Percentiles rank a stretch among this genome's conserved stretches.
Conservation (phyloP, 2,797 vertebrate genomes). For the Rhyacichthys aspro region DNA sequence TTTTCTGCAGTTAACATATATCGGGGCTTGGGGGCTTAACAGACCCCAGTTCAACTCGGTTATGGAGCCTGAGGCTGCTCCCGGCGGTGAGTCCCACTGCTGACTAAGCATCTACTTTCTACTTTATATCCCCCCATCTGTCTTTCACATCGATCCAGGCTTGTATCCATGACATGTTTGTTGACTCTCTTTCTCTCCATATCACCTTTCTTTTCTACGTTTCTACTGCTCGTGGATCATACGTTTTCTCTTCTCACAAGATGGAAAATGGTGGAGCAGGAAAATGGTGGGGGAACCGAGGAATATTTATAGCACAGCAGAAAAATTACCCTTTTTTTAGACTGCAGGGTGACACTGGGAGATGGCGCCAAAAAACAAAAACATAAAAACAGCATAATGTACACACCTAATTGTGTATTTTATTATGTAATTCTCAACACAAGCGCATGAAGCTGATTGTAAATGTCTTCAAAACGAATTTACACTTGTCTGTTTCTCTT, state of each 20-base stretch:
- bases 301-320: slow-evolving; percentile 38
- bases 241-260: slow-evolving; percentile 10
- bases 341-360: slow-evolving; percentile 26
- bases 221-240: slow-evolving; percentile 22
- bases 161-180: slow-evolving; percentile 45
- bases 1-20: background rate
- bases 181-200: slow-evolving; percentile 40
- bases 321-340: slow-evolving; percentile 49
- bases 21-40: slow-evolving; percentile 3
- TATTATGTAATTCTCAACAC: background rate
- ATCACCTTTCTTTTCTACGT: slow-evolving; percentile 24
- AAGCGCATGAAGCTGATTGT: no score
- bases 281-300: slow-evolving; percentile 15
- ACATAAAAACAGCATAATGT: background rate
- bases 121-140: slow-evolving; percentile 49
- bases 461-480: no score
- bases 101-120: slow-evolving; percentile 59
- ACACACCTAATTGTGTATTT: slow-evolving; percentile 15
- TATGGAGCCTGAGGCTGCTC: slow-evolving; percentile 39
- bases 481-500: no score
- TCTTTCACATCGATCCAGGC: slow-evolving; percentile 65
- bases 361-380: slow-evolving; percentile 27
- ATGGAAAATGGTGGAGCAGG: slow-evolving; percentile 6
- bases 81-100: slow-evolving; percentile 44
- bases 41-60: slow-evolving; percentile 23